Percentiles rank a stretch among this genome's conserved stretches.
These are phyloP conservation scores for Poecilia gillii DNA, from an alignment of 2,797 vertebrate genomes.

Conservation along the genomic window DNA sequence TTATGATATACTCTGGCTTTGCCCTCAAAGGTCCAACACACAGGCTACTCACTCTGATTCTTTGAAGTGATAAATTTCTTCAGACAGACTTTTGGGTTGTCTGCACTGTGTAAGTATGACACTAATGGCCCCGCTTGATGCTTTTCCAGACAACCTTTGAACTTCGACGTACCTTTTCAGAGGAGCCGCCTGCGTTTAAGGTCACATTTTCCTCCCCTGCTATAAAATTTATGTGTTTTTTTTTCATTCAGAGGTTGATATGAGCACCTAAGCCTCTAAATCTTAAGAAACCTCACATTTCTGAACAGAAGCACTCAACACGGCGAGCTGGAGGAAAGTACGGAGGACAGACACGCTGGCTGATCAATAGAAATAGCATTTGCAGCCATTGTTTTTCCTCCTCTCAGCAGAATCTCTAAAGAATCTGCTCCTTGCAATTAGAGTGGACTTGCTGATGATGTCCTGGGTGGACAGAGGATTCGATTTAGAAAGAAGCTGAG, in stretches of 20 bases:
- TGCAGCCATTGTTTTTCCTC: conserved; percentile 74
- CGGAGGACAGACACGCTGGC: conserved; percentile 43
- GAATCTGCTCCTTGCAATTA: conserved; percentile 72
- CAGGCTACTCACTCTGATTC: conserved; percentile 3
- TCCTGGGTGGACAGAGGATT: conserved; percentile 60
- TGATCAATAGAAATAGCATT: conserved; percentile 84
- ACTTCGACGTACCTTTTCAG: conserved; percentile 32
- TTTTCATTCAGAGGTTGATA: conserved; percentile 36
- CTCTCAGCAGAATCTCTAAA: conserved; percentile 77
- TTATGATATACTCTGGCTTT: conserved; percentile 12
- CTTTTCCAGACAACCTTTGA: conserved; percentile 41
- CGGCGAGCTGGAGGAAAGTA: conserved; percentile 37
- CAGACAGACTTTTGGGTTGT: conserved; percentile 17
- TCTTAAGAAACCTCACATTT: conserved; percentile 56
- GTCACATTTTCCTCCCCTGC: conserved; percentile 15
- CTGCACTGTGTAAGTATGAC: conserved; percentile 18
- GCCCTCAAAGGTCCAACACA: conserved; percentile 2
- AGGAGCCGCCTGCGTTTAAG: conserved; percentile 60
- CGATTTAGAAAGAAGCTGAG: conserved; percentile 56
- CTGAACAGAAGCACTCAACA: conserved; percentile 57
- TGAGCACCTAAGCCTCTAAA: conserved; percentile 57
- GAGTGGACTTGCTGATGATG: conserved; percentile 58
- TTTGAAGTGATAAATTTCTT: conserved; percentile 18
- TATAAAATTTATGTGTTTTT: conserved; percentile 5
- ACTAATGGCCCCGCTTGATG: conserved; percentile 37